Evolutionary conservation across 2,888 invertebrate genomes (phyloP), one percentile per base, ranked within the genome.

Genomic region (Tuta absoluta): DNA sequence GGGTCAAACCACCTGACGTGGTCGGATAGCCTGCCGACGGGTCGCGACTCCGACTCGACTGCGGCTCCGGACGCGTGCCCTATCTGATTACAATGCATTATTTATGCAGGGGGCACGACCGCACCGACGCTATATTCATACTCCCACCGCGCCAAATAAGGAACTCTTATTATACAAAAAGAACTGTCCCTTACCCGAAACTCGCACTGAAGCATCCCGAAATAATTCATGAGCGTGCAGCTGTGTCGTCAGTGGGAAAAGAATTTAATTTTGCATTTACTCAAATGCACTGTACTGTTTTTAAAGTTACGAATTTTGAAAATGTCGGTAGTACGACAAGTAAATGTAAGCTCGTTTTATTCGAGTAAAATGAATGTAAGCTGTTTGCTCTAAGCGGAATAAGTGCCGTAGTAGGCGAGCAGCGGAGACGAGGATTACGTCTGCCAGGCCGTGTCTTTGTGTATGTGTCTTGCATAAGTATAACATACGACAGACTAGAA

Each of bases 11-110:
- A 81, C 78, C 79, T 79, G 78, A 74, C 74, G 65, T 68, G 70
- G 68, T 68, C 72, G 74, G 45, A n/a, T n/a, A n/a, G n/a, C n/a
- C 45, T 68, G 70, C 63, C 63, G 75, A 76, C 76, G 69, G 72
- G 72, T 75, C 76, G 74, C 67, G 33, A 33, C 33, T 33, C 33
- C 33, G 33, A 33, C 33, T 33, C 33, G 33, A 33, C 33, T 8
- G n/a, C 65, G 72, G 69, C 70, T 72, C 72, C 71, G 70, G 71
- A 69, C 76, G 68, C 71, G 73, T 69, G 69, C 71, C 74, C 68
- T 81, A 77, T 80, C 79, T 75, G 78, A 81, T 78, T 75, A 70
- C 72, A 76, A 82, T 81, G 79, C 76, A 82, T 82, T 82, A 84
- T 84, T 82, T 78, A 84, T 80, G 65, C 72, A 67, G 69, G 74